Evolutionary conservation across 1,140 invertebrate species (phyloP), one percentile per base, ranked within the genome.

Genomic region (Druon quercuslanigerum): DNA sequence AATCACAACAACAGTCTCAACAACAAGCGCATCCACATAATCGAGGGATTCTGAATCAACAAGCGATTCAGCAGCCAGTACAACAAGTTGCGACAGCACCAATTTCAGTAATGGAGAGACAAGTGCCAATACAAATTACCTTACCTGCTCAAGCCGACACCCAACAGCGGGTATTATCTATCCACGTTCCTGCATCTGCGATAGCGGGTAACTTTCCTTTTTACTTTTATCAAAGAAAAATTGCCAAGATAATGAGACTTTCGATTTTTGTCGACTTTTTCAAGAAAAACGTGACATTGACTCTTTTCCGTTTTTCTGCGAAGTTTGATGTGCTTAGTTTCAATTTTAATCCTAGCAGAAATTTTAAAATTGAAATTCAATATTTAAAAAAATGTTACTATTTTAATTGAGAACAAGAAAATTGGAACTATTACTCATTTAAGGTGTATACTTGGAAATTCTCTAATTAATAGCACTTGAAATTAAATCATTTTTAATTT

Each of bases 171-270:
- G 93, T 95, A 52, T 93, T 97, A 74, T 96, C 95, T 12, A 96
- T 97, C 87, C 95, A 97, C 89, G 96, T 97, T 84, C 96, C 96
- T 81, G 95, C 96, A 46, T 95, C 95, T 17, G 95, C 95, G 33
- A 92, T 97, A 71, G 95, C 95, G 91, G 94, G 95, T 89, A 93
- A 72, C 51, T 20, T 50, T 40, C 25, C 12, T 25, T 72, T 51
- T 72, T 72, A n/a, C 5, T 50, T 13, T 71, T 54, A 50, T 16
- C n/a, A 51, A 13, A 51, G 40, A 50, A 13, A 50, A 33, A 54
- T 72, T 70, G 40, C 51, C 46, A 60, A 74, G 40, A 46, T 46
- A 46, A 46, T 46, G 25, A 33, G 4, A 33, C 25, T 33, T 33
- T 33, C 25, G 25, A 33, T 5, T 33, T 33, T 33, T 33, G 25